These are phyloP conservation scores for Dendrolimus pini DNA, from an alignment of 2,888 invertebrate genomes.

Conservation along the genomic window DNA sequence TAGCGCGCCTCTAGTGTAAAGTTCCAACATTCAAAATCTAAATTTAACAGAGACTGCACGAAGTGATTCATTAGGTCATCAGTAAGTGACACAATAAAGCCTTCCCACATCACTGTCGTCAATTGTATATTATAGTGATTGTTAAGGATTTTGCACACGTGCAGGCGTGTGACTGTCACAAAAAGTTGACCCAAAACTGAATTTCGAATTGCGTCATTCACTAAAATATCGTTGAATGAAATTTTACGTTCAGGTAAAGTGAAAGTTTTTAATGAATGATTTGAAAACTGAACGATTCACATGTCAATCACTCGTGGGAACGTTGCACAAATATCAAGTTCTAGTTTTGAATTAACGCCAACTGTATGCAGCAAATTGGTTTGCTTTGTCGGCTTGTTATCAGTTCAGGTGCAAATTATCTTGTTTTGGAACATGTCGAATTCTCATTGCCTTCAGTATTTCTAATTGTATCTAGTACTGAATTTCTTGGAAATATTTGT, in stretches of 20 bases:
- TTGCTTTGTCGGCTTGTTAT: not conserved
- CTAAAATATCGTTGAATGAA: constrained; percentile 27
- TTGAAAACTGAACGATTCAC: constrained; percentile 23
- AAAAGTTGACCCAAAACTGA: constrained; percentile 26
- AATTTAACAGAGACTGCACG: constrained; percentile 10
- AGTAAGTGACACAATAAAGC: constrained; percentile 36
- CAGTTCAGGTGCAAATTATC: constrained; percentile 15
- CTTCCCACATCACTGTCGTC: constrained; percentile 16
- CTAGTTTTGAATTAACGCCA: constrained; percentile 15
- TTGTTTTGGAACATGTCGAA: constrained; percentile 1
- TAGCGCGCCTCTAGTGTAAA: no score
- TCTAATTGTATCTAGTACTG: not conserved
- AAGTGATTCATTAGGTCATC: constrained; percentile 58
- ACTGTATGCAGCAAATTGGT: constrained; percentile 13
- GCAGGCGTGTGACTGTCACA: constrained; percentile 50
- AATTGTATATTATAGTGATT: constrained; percentile 19
- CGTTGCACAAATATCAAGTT: constrained; percentile 19
- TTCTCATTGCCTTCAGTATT: constrained; percentile 6
- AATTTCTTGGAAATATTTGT: no score
- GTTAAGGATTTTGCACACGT: constrained; percentile 46
- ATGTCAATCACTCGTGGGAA: constrained; percentile 44
- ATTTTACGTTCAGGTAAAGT: constrained; percentile 24
- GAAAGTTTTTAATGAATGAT: constrained; percentile 26
- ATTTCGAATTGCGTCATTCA: constrained; percentile 41
- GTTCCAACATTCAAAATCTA: not conserved